Evolutionary conservation across 2,888 invertebrate genomes (phyloP).

Genomic region (Cerastis leucographa): DNA sequence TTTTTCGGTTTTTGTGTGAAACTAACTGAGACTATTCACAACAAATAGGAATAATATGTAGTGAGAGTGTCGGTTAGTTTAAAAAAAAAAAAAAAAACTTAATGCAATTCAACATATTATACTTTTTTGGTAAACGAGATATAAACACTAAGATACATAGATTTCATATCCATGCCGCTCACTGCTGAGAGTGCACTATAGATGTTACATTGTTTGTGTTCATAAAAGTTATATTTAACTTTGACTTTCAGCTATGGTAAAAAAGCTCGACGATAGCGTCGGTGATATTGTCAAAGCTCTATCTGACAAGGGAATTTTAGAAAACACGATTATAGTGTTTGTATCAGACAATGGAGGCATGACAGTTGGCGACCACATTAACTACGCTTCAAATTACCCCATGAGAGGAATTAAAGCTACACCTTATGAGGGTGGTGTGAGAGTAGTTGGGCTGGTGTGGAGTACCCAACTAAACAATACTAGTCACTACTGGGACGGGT

Average conservation of each 20-base stretch:
- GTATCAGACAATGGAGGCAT: conserved; percentile 97
- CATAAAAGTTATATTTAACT: not conserved
- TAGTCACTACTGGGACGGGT: conserved; percentile 86
- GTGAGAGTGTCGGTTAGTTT: not conserved
- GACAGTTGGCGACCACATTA: conserved; percentile 92
- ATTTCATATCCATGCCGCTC: not conserved
- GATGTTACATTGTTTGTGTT: not conserved
- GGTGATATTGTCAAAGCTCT: conserved; percentile 94
- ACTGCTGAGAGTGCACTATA: not conserved
- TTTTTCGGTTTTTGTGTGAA: not conserved
- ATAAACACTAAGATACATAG: not conserved
- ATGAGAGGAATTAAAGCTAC: conserved; percentile 94
- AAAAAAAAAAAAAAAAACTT: too few relatives aligned
- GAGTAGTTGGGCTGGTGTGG: conserved; percentile 94
- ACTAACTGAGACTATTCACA: not conserved
- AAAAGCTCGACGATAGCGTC: conserved; percentile 95
- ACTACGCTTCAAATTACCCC: conserved; percentile 95
- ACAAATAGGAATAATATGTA: not conserved
- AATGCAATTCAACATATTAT: too few relatives aligned
- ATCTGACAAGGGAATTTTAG: conserved; percentile 92
- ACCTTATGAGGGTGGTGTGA: conserved; percentile 96
- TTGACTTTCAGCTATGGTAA: conserved; percentile 93
- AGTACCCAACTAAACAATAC: conserved; percentile 78
- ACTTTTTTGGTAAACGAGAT: not conserved
- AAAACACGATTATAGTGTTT: conserved; percentile 96